Conservation (phyloP, 2,888 invertebrate genomes). For the Eristalis tenax region DNA sequence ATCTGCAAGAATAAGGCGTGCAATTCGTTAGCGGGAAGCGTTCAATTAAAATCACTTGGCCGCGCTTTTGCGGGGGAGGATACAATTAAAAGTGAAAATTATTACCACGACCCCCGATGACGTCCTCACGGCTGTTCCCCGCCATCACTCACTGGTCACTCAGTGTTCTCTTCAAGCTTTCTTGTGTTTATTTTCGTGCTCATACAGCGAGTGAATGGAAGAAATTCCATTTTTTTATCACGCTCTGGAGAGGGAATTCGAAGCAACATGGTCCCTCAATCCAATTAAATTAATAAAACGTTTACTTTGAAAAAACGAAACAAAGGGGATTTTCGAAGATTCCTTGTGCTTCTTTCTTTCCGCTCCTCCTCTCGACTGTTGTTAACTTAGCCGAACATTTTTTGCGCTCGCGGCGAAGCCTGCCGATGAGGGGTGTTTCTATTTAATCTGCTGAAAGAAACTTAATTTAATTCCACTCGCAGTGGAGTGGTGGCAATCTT, state of each 20-base stretch:
- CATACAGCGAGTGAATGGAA: not conserved
- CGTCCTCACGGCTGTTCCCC: not conserved
- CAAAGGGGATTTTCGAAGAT: not conserved
- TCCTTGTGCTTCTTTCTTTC: not conserved
- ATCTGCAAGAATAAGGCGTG: not conserved
- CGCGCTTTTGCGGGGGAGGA: slow-evolving; percentile 1
- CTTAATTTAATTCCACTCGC: not conserved
- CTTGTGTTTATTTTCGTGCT: not conserved
- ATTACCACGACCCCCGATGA: not conserved
- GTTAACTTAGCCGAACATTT: too few species aligned
- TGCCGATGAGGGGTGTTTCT: not conserved
- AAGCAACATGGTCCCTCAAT: slow-evolving; percentile 23
- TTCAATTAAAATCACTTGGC: slow-evolving; percentile 42
- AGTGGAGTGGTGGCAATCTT: not conserved
- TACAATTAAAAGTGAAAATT: slow-evolving; percentile 31
- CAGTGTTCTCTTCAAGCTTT: not conserved
- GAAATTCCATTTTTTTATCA: not conserved
- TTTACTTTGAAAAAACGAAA: not conserved
- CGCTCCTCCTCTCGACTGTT: too few species aligned
- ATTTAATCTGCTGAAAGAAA: not conserved
- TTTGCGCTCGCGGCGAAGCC: not conserved
- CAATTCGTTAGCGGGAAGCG: slow-evolving; percentile 29
- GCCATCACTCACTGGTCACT: not conserved
- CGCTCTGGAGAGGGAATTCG: not conserved
- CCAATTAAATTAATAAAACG: slow-evolving; percentile 18